Evolutionary conservation across 2,888 invertebrate genomes (phyloP).

Genomic region (Altica lythri): DNA sequence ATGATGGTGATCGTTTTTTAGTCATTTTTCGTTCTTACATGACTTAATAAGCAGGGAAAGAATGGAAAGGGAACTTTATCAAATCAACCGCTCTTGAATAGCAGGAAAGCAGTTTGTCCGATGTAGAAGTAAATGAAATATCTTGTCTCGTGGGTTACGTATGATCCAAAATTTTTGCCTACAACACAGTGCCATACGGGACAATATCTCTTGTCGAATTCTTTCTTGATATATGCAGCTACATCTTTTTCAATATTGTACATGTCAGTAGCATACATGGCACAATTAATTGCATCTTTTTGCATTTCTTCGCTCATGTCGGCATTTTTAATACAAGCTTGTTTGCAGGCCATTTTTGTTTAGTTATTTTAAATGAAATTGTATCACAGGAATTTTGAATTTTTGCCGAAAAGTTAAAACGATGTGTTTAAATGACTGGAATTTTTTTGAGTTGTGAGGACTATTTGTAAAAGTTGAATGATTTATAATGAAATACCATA

Average conservation of each 20-base stretch:
- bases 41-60: too few relatives aligned
- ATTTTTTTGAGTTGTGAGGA: too few relatives aligned
- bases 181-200: conserved; percentile 99
- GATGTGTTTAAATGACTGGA: too few relatives aligned
- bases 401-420: too few relatives aligned
- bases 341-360: conserved; percentile 87
- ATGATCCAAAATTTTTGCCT: conserved; percentile 97
- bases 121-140: conserved; percentile 99
- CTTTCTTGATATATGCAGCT: conserved; percentile 98
- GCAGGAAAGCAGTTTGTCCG: conserved; percentile 97
- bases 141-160: conserved; percentile 98
- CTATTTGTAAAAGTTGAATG: too few relatives aligned
- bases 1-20: too few relatives aligned
- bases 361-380: conserved; percentile 29
- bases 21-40: too few relatives aligned
- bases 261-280: conserved; percentile 97
- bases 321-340: conserved; percentile 99
- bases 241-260: conserved; percentile 99
- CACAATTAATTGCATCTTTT: conserved; percentile 99
- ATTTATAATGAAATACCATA: too few relatives aligned
- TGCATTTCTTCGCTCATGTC: conserved; percentile 99
- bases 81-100: conserved; percentile 99
- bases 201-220: conserved; percentile 99
- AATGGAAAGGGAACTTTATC: too few relatives aligned
- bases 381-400: background rate